Base-by-base conservation (phyloP, 2,797 vertebrate species). In the Danio choprae region DNA sequence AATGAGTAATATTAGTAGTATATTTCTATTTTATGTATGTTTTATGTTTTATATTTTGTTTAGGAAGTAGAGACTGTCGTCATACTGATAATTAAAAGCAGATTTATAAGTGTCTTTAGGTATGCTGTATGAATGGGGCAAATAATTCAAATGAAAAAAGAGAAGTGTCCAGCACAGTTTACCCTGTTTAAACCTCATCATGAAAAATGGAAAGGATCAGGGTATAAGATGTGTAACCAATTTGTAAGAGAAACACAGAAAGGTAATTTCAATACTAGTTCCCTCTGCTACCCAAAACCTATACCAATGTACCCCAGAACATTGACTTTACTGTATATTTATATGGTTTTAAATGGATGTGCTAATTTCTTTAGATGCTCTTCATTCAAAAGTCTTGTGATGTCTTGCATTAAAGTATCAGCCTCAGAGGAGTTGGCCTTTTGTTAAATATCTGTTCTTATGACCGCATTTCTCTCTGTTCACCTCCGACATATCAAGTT, bases 171-270 rank as follows among this genome's bases (percentile, higher is more conserved):
- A 85, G 64, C 64, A 46, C 29, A 29, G 81, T 83, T 84, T 81
- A 73, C 60, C 73, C 77, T 73, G 72, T 79, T 86, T 83, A 88
- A 80, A 80, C 83, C 65, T 83, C 76, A 72, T 86, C 84, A 85
- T 86, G 64, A 86, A 87, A 87, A 82, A 87, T 86, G 74, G 77
- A 88, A 86, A 72, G 75, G 84, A 78, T 67, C 74, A 81, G 77
- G 82, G 73, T 79, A 84, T 87, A 81, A 87, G 79, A 81, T 78
- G 83, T 76, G 89, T 87, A 88, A 89, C 79, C 86, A 86, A 79
- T 89, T 89, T 88, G 88, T 88, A 88, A 89, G 81, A 65, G 85
- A 88, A 87, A 87, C 64, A n/a, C 53, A 46, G 77, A 79, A 60
- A 44, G 13, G 60, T 86, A 88, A 87, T 83, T 87, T 87, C 59